Evolutionary conservation across 2,888 invertebrate genomes (phyloP).

Genomic region (Microctonus hyperodae): DNA sequence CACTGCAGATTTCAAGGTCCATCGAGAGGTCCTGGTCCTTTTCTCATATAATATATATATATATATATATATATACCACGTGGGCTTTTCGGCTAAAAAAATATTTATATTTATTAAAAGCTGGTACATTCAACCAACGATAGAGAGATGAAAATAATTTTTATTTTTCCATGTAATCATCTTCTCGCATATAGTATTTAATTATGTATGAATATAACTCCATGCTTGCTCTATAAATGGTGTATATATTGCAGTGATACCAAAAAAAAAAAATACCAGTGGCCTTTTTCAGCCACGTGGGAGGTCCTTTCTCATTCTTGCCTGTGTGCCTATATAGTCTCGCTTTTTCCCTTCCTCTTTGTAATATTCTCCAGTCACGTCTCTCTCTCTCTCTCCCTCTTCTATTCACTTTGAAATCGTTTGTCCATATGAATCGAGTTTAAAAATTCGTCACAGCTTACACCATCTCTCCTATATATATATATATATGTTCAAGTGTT

Average conservation of each 20-base stretch:
- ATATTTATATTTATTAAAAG: no score
- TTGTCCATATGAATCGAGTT: constrained; percentile 61
- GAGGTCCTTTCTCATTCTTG: constrained; percentile 35
- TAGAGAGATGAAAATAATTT: no score
- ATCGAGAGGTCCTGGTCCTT: constrained; percentile 43
- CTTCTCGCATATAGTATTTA: no score
- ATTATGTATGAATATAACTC: no score
- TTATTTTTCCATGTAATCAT: no score
- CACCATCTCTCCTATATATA: constrained; percentile 36
- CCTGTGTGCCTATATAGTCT: no score
- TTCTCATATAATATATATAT: no score
- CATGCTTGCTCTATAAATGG: no score
- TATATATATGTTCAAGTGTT: constrained; percentile 26
- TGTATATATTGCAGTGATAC: constrained; percentile 6
- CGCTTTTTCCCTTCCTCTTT: no score
- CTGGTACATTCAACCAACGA: no score
- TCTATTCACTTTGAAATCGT: constrained; percentile 51
- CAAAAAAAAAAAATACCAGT: background rate
- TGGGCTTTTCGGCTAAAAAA: no score
- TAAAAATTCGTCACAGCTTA: constrained; percentile 54
- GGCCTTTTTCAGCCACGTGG: constrained; percentile 39
- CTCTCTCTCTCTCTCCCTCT: constrained; percentile 7
- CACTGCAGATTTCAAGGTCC: constrained; percentile 44
- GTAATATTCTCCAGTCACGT: background rate
- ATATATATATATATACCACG: no score